These are phyloP conservation scores for Leucoma salicis DNA, from an alignment of 2,888 invertebrate genomes.

Conservation along the genomic window DNA sequence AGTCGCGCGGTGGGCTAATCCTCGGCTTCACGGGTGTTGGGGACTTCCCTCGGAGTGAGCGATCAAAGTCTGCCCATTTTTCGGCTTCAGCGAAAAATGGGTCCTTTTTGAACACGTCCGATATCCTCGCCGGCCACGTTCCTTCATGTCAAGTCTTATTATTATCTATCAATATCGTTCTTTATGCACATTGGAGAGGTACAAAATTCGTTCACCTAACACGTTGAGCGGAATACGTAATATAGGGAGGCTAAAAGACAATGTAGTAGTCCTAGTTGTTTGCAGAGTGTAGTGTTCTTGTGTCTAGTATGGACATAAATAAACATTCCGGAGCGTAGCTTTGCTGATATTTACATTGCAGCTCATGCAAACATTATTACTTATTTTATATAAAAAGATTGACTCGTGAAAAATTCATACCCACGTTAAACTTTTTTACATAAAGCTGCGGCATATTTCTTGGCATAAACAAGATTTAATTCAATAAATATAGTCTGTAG, in stretches of 20 bases:
- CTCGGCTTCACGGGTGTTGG: constrained; percentile 88
- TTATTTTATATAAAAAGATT: constrained; percentile 12
- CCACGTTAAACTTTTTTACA: constrained; percentile 8
- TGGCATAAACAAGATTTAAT: neutral
- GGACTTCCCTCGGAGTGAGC: constrained; percentile 82
- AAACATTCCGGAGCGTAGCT: constrained; percentile 51
- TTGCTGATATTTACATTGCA: constrained; percentile 74
- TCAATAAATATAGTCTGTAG: too few relatives aligned
- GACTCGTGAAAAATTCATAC: constrained; percentile 34
- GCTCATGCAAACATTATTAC: constrained; percentile 61
- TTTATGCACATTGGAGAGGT: constrained; percentile 31
- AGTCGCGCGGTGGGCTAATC: constrained; percentile 85
- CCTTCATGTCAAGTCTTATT: constrained; percentile 76
- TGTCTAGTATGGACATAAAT: constrained; percentile 35
- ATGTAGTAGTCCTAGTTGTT: constrained; percentile 12
- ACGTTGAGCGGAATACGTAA: constrained; percentile 17
- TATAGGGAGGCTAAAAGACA: constrained; percentile 12
- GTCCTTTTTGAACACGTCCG: constrained; percentile 75
- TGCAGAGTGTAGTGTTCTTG: constrained; percentile 73
- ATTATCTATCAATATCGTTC: constrained; percentile 67
- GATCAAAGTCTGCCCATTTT: constrained; percentile 81
- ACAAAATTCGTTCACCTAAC: constrained; percentile 27
- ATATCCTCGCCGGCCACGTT: constrained; percentile 69
- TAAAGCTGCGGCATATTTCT: neutral
- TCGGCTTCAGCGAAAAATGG: constrained; percentile 79